Base-by-base conservation (phyloP, 2,888 invertebrate species). In the Tryphoninae sp. region DNA sequence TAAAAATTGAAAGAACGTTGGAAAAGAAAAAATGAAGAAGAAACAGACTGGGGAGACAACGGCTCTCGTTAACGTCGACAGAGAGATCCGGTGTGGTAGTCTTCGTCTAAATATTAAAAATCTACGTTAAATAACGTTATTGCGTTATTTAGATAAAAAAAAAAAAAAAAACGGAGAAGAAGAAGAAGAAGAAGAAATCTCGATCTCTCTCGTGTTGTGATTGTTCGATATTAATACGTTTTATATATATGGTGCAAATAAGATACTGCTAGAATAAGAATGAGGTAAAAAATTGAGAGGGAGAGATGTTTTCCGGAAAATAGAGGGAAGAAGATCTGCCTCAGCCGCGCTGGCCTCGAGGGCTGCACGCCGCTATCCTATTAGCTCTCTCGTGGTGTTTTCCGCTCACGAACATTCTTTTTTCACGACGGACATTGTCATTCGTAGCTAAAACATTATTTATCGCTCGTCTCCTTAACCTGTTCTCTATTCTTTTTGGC, bases 1-100 rank as follows among this genome's bases (percentile, higher is more conserved):
- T 33, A 1, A 19, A 58, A 22, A n/a, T 9, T 16, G 11, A 45
- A 42, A 67, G 16, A 2, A 11, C 19, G 67, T 19, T 19, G n/a
- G 1, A 45, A 16, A 19, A 59, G 22, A 49, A 59, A 64, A 26
- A 59, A 26, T 13, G 1, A 83, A 81, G 75, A 76, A 77, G 84
- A 83, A 81, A 86, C 13, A 13, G 13, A 45, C 45, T 9, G 45
- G 45, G 13, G 13, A 86, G 85, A 84, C 82, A 85, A 33, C 77
- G 80, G 72, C 40, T 78, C 64, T 71, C 55, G 67, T 67, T 68
- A 42, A 53, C 23, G 40, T 19, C 3, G 55, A 58, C 42, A 71
- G 51, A 45, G 45, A 11, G 53, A 65, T 65, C 33, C 69, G 13
- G 68, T 11, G 58, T 33, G 67, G 59, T 75, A 26, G 67, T 67